phyloP scores from a whole-genome alignment of 2,888 invertebrate species.

The Agriopis aurantiaria region DNA sequence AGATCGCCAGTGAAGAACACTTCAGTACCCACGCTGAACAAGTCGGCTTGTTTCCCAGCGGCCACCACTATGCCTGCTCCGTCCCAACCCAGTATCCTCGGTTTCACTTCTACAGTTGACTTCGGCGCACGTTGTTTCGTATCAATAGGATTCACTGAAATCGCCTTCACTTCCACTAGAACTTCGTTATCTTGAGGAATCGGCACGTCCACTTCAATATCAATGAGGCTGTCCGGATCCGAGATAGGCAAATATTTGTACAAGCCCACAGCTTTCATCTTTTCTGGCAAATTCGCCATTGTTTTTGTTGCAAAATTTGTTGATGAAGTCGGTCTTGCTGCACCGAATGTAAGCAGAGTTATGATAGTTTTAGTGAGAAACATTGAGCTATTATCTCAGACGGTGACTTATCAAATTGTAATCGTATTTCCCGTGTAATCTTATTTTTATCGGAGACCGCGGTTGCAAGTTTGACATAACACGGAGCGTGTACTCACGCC shows the following conservation, averaged over 20 bases:
- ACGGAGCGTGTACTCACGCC: not conserved
- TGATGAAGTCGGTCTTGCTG: conserved; percentile 22
- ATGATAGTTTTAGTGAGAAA: conserved; percentile 33
- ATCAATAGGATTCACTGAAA: conserved; percentile 76
- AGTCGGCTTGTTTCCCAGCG: conserved; percentile 62
- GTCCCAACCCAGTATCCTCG: conserved; percentile 76
- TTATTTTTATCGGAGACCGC: conserved; percentile 12
- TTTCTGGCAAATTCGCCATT: conserved; percentile 62
- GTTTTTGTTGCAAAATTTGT: conserved; percentile 42
- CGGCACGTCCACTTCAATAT: conserved; percentile 71
- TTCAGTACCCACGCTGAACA: conserved; percentile 72
- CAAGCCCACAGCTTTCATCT: conserved; percentile 77
- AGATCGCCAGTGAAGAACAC: conserved; percentile 75
- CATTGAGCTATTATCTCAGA: conserved; percentile 21
- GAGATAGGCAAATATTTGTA: conserved; percentile 77
- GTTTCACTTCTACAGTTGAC: conserved; percentile 60
- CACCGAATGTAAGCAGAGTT: conserved; percentile 21
- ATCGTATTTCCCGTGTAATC: conserved; percentile 31
- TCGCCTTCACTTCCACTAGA: conserved; percentile 76
- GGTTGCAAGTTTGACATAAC: not conserved
- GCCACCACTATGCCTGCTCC: conserved; percentile 73
- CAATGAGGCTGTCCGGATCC: conserved; percentile 69
- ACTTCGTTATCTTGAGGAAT: conserved; percentile 63
- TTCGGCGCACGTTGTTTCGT: conserved; percentile 74
- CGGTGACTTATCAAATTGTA: conserved; percentile 23